A percentile compares a stretch with the other conserved stretches of the same genome.
phyloP scores from a whole-genome alignment of 2,113 vertebrate genomes.

The Nibea albiflora region DNA sequence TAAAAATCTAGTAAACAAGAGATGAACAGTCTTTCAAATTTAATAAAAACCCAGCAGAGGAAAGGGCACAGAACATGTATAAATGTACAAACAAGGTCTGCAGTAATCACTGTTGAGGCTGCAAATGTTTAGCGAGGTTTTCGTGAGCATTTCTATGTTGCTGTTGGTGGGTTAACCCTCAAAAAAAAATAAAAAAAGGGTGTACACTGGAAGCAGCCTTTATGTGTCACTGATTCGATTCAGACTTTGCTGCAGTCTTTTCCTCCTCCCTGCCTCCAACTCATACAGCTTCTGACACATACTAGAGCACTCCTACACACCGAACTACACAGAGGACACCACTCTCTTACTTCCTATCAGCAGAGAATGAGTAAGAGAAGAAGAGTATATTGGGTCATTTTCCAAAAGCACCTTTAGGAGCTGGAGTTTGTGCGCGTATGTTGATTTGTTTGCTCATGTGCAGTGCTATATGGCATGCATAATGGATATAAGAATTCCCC shows the following conservation, averaged over 20 bases:
- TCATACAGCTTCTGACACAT: constrained; percentile 62
- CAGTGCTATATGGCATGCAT: constrained; percentile 37
- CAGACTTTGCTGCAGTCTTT: constrained; percentile 51
- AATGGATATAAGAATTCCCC: constrained; percentile 32
- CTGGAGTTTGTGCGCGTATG: constrained; percentile 7
- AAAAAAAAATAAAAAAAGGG: too few relatives aligned
- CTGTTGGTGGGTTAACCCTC: constrained; percentile 12
- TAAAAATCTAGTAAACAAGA: not conserved
- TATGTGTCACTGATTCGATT: constrained; percentile 57
- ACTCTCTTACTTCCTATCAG: constrained; percentile 39
- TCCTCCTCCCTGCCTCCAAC: constrained; percentile 58
- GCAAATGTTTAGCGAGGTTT: not conserved
- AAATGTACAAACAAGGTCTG: not conserved
- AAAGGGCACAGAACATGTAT: not conserved
- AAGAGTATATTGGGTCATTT: constrained; percentile 40
- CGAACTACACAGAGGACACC: constrained; percentile 49
- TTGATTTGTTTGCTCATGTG: constrained; percentile 50
- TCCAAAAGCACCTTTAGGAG: constrained; percentile 41
- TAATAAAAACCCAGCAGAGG: not conserved
- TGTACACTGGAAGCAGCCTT: constrained; percentile 40
- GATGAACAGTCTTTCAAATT: not conserved
- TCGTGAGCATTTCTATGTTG: not conserved
- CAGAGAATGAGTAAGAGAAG: constrained; percentile 34
- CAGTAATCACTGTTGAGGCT: constrained; percentile 4
- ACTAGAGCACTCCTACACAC: constrained; percentile 67